A percentile compares a stretch with the other conserved stretches of the same genome.
These are phyloP conservation scores for Tiliacea aurago DNA, from an alignment of 2,888 invertebrate genomes.

Conservation along the genomic window DNA sequence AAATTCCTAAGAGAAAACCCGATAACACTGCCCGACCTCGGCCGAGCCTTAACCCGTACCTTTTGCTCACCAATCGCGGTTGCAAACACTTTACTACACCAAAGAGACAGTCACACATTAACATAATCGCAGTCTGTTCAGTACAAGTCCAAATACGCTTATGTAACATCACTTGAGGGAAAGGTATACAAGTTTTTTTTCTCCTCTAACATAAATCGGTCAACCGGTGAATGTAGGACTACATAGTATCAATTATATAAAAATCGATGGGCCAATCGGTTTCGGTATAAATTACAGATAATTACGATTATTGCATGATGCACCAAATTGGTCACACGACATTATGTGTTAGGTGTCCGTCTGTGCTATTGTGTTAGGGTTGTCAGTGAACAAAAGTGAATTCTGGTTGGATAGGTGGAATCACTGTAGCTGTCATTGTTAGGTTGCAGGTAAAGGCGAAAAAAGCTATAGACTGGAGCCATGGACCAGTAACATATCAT, in stretches of 20 bases:
- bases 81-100: not conserved
- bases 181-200: slow-evolving; percentile 40
- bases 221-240: slow-evolving; percentile 53
- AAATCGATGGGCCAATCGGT: slow-evolving; percentile 48
- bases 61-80: not conserved
- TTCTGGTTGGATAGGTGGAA: not conserved
- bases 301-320: slow-evolving; percentile 58
- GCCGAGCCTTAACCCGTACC: no score
- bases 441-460: not conserved
- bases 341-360: slow-evolving; percentile 34
- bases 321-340: slow-evolving; percentile 48
- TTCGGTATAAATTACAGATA: slow-evolving; percentile 53
- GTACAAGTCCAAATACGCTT: slow-evolving; percentile 14
- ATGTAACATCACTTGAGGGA: slow-evolving; percentile 38
- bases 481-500: not conserved
- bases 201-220: slow-evolving; percentile 30
- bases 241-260: slow-evolving; percentile 54
- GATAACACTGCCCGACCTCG: not conserved
- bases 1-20: no score
- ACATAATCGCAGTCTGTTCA: not conserved
- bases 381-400: not conserved
- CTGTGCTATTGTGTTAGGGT: slow-evolving; percentile 32
- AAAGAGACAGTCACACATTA: not conserved
- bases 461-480: not conserved
- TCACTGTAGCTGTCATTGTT: not conserved